phyloP scores from a whole-genome alignment of 2,797 vertebrate species.

The Aratinga solstitialis region DNA sequence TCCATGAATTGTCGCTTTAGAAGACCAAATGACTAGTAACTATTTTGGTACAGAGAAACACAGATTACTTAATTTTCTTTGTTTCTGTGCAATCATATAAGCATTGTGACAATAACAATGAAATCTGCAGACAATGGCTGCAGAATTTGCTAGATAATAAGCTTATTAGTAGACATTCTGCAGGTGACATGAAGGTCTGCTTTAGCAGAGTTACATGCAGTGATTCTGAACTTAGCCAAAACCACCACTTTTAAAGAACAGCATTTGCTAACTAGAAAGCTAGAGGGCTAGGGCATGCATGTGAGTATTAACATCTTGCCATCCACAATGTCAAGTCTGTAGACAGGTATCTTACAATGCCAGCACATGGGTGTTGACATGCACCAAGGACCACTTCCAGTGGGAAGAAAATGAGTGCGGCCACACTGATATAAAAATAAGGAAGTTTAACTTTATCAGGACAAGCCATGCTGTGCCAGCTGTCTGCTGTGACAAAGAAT shows the following conservation, averaged over 20 bases:
- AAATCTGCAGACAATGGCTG: background rate
- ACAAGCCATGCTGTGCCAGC: background rate
- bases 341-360: background rate
- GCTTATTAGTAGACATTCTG: background rate
- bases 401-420: background rate
- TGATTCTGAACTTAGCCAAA: background rate
- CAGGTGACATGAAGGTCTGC: background rate
- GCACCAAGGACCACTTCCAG: background rate
- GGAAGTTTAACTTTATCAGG: background rate
- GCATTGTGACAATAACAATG: slow-evolving; percentile 32
- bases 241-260: background rate
- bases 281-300: rapidly evolving
- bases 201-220: background rate
- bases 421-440: background rate
- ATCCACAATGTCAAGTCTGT: background rate
- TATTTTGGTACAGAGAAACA: background rate
- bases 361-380: background rate
- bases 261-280: background rate
- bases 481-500: background rate
- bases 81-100: slow-evolving; percentile 36
- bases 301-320: background rate
- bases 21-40: background rate
- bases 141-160: background rate
- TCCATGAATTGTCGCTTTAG: background rate
- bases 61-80: slow-evolving; percentile 4